Conservation (phyloP, 2,888 invertebrate genomes). For the Brachylomia viminalis region DNA sequence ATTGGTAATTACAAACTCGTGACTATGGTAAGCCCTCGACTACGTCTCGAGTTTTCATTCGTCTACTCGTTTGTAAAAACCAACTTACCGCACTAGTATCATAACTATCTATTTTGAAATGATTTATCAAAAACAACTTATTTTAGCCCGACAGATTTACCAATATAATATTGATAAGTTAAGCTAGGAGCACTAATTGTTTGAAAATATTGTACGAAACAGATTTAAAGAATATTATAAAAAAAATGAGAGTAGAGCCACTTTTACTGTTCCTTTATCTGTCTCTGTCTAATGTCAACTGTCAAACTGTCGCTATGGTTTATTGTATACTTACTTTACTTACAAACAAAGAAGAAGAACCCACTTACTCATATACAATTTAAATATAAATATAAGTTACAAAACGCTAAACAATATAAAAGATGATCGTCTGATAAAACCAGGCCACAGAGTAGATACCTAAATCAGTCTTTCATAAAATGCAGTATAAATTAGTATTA, state of each 20-base stretch:
- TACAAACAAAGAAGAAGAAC: neutral
- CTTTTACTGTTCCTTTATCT: neutral
- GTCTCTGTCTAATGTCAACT: too few species aligned
- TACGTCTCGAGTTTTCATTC: too few species aligned
- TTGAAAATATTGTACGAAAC: neutral
- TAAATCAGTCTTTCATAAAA: slow-evolving; percentile 62
- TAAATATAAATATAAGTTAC: neutral
- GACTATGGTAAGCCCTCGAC: too few species aligned
- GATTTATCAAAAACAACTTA: neutral
- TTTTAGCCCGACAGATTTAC: too few species aligned
- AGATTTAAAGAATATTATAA: too few species aligned
- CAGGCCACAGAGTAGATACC: slow-evolving; percentile 38
- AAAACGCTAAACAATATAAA: slow-evolving; percentile 30
- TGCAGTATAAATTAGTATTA: slow-evolving; percentile 32
- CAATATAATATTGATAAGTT: too few species aligned
- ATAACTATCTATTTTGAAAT: too few species aligned
- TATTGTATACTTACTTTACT: neutral
- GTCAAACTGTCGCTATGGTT: neutral
- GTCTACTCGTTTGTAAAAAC: too few species aligned
- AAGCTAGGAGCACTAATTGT: neutral
- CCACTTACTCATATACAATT: neutral
- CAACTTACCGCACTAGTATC: too few species aligned
- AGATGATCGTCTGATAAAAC: slow-evolving; percentile 25
- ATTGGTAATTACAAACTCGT: too few species aligned
- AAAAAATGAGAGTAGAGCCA: neutral